These are phyloP conservation scores for Hylomyscus alleni DNA, from an alignment of 2,797 vertebrate species.

Conservation along the genomic window DNA sequence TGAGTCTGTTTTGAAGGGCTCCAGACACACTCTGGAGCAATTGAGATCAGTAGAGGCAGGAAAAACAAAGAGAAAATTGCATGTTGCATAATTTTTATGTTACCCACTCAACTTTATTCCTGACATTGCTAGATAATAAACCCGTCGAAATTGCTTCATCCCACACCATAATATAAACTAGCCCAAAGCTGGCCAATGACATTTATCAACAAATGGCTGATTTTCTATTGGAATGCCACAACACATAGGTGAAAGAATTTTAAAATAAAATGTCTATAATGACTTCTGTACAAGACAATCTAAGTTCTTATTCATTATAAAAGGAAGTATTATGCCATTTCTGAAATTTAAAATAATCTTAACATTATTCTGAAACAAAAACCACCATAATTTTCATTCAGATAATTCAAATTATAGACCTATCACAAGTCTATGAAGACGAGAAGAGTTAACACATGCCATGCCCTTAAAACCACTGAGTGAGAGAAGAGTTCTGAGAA, in stretches of 20 bases:
- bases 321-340: slow-evolving; percentile 20
- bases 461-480: slow-evolving; percentile 1
- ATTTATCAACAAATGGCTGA: not conserved
- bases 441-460: not conserved
- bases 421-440: not conserved
- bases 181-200: not conserved
- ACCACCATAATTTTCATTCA: slow-evolving; percentile 17
- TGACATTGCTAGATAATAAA: not conserved
- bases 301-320: slow-evolving; percentile 36
- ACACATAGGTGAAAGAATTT: not conserved
- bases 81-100: not conserved
- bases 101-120: not conserved
- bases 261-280: slow-evolving; percentile 39
- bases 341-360: slow-evolving; percentile 51
- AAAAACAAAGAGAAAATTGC: not conserved
- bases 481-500: not conserved
- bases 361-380: slow-evolving; percentile 46
- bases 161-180: not conserved
- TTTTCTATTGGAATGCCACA: slow-evolving; percentile 42
- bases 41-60: not conserved
- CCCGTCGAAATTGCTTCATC: not conserved
- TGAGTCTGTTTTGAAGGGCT: not conserved
- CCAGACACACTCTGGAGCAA: not conserved
- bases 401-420: slow-evolving; percentile 21
- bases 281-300: slow-evolving; percentile 10